A percentile compares a stretch with the other conserved stretches of the same genome.
Evolutionary conservation across 2,888 invertebrate species (phyloP).

Genomic region (Drosophila nr. perissopoda): DNA sequence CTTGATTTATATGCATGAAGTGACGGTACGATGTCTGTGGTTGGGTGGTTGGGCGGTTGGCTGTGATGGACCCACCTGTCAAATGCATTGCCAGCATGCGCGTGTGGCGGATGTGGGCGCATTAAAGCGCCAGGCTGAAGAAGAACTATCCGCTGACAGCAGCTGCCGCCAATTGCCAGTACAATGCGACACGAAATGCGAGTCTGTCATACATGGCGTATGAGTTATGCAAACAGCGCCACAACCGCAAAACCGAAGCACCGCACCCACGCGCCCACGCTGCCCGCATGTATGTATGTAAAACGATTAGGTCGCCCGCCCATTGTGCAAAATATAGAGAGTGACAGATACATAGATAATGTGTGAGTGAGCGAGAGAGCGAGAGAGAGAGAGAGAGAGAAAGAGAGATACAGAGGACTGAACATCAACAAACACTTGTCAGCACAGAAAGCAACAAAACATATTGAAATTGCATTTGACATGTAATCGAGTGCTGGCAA

Average conservation of each 20-base stretch:
- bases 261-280: background rate
- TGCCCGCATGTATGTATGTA: slow-evolving; percentile 25
- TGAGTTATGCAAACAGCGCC: slow-evolving; percentile 52
- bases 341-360: background rate
- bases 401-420: background rate
- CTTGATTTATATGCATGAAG: slow-evolving; percentile 55
- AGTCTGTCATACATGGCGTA: slow-evolving; percentile 57
- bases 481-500: slow-evolving; percentile 44
- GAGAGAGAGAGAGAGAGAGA: background rate
- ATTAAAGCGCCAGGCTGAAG: slow-evolving; percentile 20
- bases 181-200: slow-evolving; percentile 53
- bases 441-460: slow-evolving; percentile 43
- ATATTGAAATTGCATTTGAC: slow-evolving; percentile 58
- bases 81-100: slow-evolving; percentile 43
- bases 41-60: background rate
- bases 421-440: slow-evolving; percentile 31
- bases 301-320: slow-evolving; percentile 30
- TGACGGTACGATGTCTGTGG: background rate
- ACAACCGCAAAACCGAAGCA: slow-evolving; percentile 37
- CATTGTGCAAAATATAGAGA: background rate
- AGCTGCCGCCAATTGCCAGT: slow-evolving; percentile 45
- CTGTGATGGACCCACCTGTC: slow-evolving; percentile 31
- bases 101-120: slow-evolving; percentile 44
- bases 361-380: background rate
- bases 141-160: slow-evolving; percentile 32